These are phyloP conservation scores for Sander lucioperca DNA, from an alignment of 2,113 vertebrate species.

Conservation along the genomic window DNA sequence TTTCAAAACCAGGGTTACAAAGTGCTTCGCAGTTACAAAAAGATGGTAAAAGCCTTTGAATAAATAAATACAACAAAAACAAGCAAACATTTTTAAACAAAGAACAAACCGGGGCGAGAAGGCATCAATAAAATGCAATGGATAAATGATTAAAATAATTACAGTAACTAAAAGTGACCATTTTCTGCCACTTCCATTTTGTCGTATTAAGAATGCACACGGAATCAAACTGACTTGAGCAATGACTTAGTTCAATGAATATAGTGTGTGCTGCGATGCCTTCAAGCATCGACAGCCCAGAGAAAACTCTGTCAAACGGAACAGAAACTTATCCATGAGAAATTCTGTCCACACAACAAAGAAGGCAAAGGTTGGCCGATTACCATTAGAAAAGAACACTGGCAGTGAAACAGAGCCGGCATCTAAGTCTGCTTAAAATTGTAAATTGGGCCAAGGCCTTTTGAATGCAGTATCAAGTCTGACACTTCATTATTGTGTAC, in stretches of 20 bases:
- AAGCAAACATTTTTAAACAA: neutral
- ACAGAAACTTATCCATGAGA: constrained; percentile 5
- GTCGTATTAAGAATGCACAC: neutral
- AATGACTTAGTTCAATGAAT: too few species aligned
- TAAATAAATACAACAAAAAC: neutral
- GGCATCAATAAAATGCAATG: neutral
- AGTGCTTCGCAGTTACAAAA: neutral
- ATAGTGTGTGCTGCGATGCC: neutral
- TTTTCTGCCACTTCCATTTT: neutral
- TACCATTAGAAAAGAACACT: constrained; percentile 55
- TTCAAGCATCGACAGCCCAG: constrained; percentile 10
- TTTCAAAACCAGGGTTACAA: neutral
- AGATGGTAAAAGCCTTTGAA: neutral
- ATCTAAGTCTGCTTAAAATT: constrained; percentile 46
- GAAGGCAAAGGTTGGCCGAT: constrained; percentile 27
- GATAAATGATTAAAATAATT: neutral
- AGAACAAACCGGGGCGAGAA: too few species aligned
- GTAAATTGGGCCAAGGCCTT: constrained; percentile 46
- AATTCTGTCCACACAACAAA: constrained; percentile 41
- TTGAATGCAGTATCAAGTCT: constrained; percentile 44
- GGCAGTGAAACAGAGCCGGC: constrained; percentile 15
- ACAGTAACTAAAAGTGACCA: neutral
- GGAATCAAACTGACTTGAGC: too few species aligned
- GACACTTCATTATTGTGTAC: constrained; percentile 58
- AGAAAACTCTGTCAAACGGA: constrained; percentile 24